Conservation (phyloP, 1,140 invertebrate genomes). For the Anoplophora glabripennis region DNA sequence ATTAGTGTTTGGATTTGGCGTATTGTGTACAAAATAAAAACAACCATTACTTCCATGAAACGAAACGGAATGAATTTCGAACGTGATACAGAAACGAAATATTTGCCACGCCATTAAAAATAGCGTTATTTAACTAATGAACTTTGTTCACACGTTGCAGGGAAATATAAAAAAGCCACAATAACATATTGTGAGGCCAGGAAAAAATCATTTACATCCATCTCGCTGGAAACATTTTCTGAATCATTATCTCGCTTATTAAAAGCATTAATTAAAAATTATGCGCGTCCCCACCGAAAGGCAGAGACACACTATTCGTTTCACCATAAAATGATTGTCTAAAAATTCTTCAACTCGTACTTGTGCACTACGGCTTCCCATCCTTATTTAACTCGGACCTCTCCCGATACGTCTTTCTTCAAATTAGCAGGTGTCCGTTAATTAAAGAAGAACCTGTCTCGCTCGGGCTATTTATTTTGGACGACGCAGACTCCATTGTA, state of each 20-base stretch:
- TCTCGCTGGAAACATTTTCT: neutral
- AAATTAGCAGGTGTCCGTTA: constrained; percentile 34
- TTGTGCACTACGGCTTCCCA: constrained; percentile 13
- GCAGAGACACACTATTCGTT: too few species aligned
- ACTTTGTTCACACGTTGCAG: too few species aligned
- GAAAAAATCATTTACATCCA: neutral
- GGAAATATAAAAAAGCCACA: too few species aligned
- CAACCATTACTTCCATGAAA: too few species aligned
- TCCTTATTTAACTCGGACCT: constrained; percentile 20
- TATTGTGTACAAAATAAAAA: too few species aligned
- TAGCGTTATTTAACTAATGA: neutral
- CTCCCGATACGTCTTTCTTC: constrained; percentile 27
- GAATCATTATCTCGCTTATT: neutral
- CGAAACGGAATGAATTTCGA: neutral
- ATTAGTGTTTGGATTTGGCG: too few species aligned
- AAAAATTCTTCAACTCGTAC: neutral
- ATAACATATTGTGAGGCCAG: neutral
- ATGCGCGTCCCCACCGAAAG: too few species aligned
- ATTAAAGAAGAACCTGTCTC: constrained; percentile 37
- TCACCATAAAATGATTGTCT: neutral
- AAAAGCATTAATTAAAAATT: neutral
- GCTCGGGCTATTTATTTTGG: constrained; percentile 30
- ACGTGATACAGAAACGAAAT: neutral
- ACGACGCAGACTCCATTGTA: constrained; percentile 24
- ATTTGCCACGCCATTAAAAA: too few species aligned